A percentile compares a stretch with the other conserved stretches of the same genome.
These are phyloP conservation scores for Catotricha subobsoleta DNA, from an alignment of 2,888 invertebrate genomes.

Conservation along the genomic window DNA sequence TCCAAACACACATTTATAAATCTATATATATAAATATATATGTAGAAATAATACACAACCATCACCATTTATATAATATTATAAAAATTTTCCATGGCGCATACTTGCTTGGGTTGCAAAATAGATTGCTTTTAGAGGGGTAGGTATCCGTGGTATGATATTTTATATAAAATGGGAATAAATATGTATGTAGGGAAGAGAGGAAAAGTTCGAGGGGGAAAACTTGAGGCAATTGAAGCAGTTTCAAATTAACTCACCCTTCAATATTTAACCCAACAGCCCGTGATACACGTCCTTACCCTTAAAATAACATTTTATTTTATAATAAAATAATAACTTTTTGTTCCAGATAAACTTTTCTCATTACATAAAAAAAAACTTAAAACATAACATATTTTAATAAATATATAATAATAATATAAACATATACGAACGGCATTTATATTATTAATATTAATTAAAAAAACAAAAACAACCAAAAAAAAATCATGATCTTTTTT, in stretches of 20 bases:
- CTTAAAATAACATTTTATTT: slow-evolving; percentile 1
- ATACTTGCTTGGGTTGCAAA: slow-evolving; percentile 9
- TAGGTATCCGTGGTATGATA: too few species aligned
- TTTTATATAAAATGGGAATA: too few species aligned
- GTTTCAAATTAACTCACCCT: slow-evolving; percentile 8
- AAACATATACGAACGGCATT: too few species aligned
- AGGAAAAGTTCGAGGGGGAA: neutral
- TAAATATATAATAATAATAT: too few species aligned
- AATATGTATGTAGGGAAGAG: neutral
- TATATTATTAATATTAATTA: too few species aligned
- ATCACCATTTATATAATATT: too few species aligned
- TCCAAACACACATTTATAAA: too few species aligned
- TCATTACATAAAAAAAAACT: too few species aligned
- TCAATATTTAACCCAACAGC: neutral
- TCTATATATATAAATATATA: too few species aligned
- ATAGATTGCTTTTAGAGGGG: slow-evolving; percentile 8
- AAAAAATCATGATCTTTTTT: neutral
- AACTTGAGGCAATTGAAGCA: slow-evolving; percentile 6
- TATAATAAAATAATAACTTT: slow-evolving; percentile 5
- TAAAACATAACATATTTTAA: too few species aligned
- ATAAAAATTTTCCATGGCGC: slow-evolving; percentile 3
- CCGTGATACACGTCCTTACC: neutral
- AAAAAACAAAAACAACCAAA: neutral
- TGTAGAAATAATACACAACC: too few species aligned
- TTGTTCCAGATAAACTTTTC: slow-evolving; percentile 4